phyloP scores from a whole-genome alignment of 2,113 vertebrate species.

The Embiotoca jacksoni region DNA sequence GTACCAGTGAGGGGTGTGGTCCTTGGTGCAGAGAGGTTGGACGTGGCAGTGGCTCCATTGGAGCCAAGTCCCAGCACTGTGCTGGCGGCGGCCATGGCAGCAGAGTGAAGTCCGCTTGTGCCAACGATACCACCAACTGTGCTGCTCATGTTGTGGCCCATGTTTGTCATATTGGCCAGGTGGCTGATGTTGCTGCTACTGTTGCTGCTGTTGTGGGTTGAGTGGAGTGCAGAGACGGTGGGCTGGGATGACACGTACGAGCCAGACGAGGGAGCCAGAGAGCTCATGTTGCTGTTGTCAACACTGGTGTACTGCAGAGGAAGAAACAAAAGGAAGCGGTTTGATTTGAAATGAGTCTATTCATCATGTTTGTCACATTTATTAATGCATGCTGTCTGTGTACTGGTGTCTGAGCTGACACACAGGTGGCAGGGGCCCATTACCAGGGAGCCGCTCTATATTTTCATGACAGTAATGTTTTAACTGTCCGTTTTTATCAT shows the following conservation, averaged over 20 bases:
- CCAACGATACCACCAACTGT: conserved; percentile 60
- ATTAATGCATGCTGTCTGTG: background rate
- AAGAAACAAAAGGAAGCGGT: background rate
- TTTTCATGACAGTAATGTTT: background rate
- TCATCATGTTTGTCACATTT: background rate
- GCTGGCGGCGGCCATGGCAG: conserved; percentile 57
- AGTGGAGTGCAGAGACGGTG: conserved; percentile 77
- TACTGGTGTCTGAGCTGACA: background rate
- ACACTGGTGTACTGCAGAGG: conserved; percentile 86
- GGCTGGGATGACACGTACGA: conserved; percentile 84
- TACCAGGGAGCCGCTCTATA: background rate
- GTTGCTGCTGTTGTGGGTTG: conserved; percentile 78
- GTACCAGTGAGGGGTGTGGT: conserved; percentile 87
- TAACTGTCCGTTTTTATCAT: background rate
- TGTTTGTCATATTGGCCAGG: conserved; percentile 71
- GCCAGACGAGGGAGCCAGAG: conserved; percentile 87
- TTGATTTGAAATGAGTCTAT: background rate
- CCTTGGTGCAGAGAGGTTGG: conserved; percentile 84
- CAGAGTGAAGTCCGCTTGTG: conserved; percentile 83
- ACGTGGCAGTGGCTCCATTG: conserved; percentile 84
- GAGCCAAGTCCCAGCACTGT: conserved; percentile 87
- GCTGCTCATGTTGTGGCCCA: conserved; percentile 72
- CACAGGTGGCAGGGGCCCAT: background rate
- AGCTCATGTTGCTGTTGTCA: conserved; percentile 85
- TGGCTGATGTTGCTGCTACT: conserved; percentile 80